Conservation (phyloP, 2,113 vertebrate genomes). For the Bucco capensis region DNA sequence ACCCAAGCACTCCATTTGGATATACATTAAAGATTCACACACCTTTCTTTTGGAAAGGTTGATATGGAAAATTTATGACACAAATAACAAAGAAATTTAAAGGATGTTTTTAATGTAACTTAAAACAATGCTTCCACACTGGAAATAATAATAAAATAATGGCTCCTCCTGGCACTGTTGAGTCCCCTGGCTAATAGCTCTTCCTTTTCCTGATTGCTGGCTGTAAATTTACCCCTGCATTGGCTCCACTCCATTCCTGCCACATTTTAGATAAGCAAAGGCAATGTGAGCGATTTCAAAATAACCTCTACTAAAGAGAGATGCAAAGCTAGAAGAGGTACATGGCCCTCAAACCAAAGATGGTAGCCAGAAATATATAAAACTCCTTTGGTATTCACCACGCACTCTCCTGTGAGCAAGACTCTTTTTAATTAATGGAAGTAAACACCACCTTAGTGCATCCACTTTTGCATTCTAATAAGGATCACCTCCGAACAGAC, state of each 20-base stretch:
- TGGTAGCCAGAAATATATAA: not conserved
- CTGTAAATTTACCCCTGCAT: slow-evolving; percentile 29
- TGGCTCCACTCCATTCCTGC: slow-evolving; percentile 36
- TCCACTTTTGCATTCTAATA: not conserved
- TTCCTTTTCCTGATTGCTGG: slow-evolving; percentile 49
- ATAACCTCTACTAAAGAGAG: not conserved
- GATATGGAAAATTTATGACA: slow-evolving; percentile 27
- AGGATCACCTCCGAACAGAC: not conserved
- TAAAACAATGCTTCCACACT: slow-evolving; percentile 55
- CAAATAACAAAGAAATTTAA: slow-evolving; percentile 30
- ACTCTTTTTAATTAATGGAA: not conserved
- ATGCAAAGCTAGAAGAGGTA: not conserved
- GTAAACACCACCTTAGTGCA: not conserved
- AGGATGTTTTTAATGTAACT: slow-evolving; percentile 59
- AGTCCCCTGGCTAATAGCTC: slow-evolving; percentile 23
- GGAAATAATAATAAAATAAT: slow-evolving; percentile 61
- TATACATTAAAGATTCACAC: not conserved
- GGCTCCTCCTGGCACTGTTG: slow-evolving; percentile 29
- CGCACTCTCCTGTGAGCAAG: not conserved
- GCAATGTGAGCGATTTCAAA: not conserved
- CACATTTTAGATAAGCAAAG: slow-evolving; percentile 22
- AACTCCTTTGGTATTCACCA: not conserved
- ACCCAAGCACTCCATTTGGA: not conserved
- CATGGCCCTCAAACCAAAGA: not conserved
- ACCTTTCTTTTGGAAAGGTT: not conserved